Evolutionary conservation across 1,140 invertebrate genomes (phyloP).

Genomic region (Diabrotica virgifera): DNA sequence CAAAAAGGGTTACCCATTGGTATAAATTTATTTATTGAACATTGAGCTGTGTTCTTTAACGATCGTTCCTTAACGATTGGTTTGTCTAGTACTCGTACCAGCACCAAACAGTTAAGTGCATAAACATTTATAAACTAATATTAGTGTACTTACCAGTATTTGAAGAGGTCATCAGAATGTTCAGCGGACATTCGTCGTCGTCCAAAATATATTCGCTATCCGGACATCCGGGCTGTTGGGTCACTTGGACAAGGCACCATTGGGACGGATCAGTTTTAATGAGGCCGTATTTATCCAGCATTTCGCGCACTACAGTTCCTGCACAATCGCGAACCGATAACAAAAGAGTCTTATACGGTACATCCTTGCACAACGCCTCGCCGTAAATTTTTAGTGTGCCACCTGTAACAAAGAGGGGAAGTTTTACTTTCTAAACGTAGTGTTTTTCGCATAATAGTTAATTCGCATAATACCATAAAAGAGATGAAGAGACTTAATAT

Average conservation of each 20-base stretch:
- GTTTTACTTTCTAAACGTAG: neutral
- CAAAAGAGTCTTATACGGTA: conserved; percentile 97
- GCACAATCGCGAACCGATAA: conserved; percentile 91
- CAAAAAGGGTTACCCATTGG: no score
- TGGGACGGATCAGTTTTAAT: conserved; percentile 82
- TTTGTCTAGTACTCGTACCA: no score
- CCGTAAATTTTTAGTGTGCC: conserved; percentile 98
- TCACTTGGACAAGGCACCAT: conserved; percentile 93
- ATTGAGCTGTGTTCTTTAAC: no score
- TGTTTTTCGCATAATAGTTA: no score
- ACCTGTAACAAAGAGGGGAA: conserved; percentile 53
- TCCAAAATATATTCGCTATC: conserved; percentile 86
- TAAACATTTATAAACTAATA: neutral
- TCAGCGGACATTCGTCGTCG: conserved; percentile 95
- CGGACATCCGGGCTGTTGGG: conserved; percentile 50
- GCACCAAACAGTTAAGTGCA: no score
- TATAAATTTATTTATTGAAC: no score
- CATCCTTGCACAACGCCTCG: conserved; percentile 91
- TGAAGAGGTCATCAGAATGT: conserved; percentile 88
- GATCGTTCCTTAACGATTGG: no score
- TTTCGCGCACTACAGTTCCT: conserved; percentile 89
- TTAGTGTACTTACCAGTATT: conserved; percentile 61
- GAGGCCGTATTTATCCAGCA: conserved; percentile 95
- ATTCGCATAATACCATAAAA: no score
- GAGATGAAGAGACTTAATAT: no score